Conservation (phyloP, 2,797 vertebrate genomes). For the Corythornis leucogaster region DNA sequence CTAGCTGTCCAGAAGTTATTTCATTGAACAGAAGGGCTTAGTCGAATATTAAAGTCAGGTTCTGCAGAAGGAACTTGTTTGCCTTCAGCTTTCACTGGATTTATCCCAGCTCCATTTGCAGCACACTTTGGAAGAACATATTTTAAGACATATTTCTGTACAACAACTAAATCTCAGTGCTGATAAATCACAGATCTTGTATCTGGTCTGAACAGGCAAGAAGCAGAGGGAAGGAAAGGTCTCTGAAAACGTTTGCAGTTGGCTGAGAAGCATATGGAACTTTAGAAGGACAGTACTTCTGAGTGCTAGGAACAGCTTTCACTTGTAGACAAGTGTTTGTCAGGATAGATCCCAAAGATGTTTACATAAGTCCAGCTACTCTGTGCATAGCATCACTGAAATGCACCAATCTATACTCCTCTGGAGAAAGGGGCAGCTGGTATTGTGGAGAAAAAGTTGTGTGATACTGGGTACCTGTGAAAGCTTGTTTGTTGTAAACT, state of each 20-base stretch:
- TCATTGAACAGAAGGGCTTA: conserved; percentile 17
- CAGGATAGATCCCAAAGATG: not conserved
- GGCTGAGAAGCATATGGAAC: not conserved
- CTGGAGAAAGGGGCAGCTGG: not conserved
- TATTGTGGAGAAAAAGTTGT: not conserved
- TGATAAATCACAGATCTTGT: conserved; percentile 50
- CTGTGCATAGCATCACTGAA: not conserved
- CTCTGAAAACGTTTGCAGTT: not conserved
- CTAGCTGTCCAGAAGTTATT: conserved; percentile 8
- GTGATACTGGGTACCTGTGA: not conserved
- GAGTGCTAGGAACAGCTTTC: not conserved
- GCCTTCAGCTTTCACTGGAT: conserved; percentile 39
- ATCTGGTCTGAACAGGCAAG: conserved; percentile 15
- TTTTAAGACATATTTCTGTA: conserved; percentile 64
- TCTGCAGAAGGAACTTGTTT: conserved; percentile 43
- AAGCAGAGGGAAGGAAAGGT: not conserved
- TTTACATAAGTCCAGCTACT: not conserved
- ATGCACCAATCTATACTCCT: not conserved
- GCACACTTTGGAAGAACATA: conserved; percentile 55
- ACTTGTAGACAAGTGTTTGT: not conserved
- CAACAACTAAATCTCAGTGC: conserved; percentile 40
- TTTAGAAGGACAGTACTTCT: not conserved
- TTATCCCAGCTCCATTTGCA: conserved; percentile 45
- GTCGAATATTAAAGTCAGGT: not conserved
- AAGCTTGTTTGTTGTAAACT: not conserved